phyloP scores from a whole-genome alignment of 2,113 vertebrate species.

The Onychostoma macrolepis region DNA sequence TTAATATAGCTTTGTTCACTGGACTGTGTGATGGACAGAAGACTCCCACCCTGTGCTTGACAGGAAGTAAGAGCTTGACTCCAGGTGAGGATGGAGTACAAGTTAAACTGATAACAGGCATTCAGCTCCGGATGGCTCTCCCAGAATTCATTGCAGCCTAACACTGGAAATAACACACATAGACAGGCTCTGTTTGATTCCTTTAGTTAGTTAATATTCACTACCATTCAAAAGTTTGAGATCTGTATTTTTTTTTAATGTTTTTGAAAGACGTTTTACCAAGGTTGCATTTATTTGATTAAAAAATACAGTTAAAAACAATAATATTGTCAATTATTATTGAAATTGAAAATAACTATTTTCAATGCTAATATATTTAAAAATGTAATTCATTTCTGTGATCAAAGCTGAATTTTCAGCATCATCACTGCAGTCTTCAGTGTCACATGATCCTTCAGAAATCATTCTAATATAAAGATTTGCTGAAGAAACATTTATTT shows the following conservation, averaged over 20 bases:
- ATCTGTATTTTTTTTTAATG: no score
- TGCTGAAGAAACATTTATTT: background rate
- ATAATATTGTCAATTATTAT: background rate
- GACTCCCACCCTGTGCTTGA: slow-evolving; percentile 84
- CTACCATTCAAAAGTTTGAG: no score
- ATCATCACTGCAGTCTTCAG: background rate
- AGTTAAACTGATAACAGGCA: slow-evolving; percentile 92
- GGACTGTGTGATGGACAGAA: slow-evolving; percentile 82
- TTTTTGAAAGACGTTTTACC: background rate
- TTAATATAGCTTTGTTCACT: slow-evolving; percentile 84
- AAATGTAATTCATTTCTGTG: background rate
- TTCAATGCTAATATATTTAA: background rate
- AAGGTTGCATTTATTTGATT: background rate
- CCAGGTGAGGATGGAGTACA: slow-evolving; percentile 86
- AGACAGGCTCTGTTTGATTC: background rate
- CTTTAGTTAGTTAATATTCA: background rate
- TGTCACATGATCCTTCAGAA: background rate
- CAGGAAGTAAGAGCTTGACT: slow-evolving; percentile 84
- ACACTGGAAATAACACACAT: slow-evolving; percentile 62
- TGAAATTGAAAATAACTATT: background rate
- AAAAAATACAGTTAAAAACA: background rate
- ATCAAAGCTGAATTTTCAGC: background rate
- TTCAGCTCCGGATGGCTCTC: slow-evolving; percentile 76
- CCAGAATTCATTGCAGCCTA: slow-evolving; percentile 83
- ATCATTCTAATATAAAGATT: background rate